phyloP scores from a whole-genome alignment of 2,113 vertebrate species.

The Rostratula benghalensis region DNA sequence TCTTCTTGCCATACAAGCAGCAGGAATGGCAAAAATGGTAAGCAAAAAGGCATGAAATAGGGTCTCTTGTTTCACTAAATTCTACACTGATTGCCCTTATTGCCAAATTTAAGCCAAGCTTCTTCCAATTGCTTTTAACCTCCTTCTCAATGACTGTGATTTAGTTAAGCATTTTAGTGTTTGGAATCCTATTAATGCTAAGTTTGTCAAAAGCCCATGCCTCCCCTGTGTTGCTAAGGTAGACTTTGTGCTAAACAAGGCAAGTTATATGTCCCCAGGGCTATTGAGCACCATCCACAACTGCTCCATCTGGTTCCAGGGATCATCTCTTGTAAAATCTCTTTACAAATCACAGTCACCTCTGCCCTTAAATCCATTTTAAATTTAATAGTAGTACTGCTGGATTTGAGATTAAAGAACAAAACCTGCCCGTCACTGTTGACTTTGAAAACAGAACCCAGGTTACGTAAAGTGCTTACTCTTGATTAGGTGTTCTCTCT shows the following conservation, averaged over 20 bases:
- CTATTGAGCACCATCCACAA: neutral
- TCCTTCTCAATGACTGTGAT: neutral
- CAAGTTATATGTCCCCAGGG: neutral
- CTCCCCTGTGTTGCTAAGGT: neutral
- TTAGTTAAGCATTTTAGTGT: neutral
- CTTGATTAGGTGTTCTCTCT: neutral
- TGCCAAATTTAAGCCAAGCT: neutral
- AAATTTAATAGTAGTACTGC: neutral
- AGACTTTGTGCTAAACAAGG: neutral
- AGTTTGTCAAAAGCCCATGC: fast-evolving
- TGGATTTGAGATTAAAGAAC: neutral
- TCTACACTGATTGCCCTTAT: neutral
- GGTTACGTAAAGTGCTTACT: neutral
- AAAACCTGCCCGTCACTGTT: neutral
- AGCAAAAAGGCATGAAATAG: neutral
- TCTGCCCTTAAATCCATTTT: conserved; percentile 27
- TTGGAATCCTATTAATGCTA: neutral
- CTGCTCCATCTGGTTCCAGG: neutral
- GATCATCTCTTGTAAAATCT: neutral
- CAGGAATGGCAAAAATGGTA: neutral
- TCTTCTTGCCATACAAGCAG: neutral
- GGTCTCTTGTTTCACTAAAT: neutral
- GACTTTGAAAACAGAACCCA: neutral
- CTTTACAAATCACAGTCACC: conserved; percentile 1
- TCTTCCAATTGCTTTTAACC: neutral